Conservation (phyloP, 2,113 vertebrate species). For the Machaerirhynchus nigripectus region DNA sequence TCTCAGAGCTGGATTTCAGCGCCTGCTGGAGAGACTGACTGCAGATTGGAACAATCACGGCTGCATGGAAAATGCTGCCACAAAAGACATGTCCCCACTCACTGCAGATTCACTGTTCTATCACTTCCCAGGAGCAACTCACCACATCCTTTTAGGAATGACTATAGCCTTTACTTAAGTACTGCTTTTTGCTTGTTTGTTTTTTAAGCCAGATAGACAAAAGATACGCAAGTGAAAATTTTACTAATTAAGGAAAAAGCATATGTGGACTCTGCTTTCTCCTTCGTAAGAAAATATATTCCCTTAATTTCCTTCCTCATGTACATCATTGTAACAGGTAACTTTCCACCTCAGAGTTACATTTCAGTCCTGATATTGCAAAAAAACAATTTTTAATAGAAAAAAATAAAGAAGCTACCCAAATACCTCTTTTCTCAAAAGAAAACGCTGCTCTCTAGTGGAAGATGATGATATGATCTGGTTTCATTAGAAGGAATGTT, state of each 20-base stretch:
- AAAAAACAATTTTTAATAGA: fast-evolving
- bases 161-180: background rate
- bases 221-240: background rate
- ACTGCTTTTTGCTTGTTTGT: background rate
- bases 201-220: background rate
- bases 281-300: background rate
- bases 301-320: background rate
- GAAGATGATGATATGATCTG: background rate
- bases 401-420: background rate
- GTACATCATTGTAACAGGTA: background rate
- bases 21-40: fast-evolving
- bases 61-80: background rate
- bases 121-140: background rate
- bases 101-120: fast-evolving
- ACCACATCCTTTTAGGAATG: background rate
- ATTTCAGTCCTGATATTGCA: background rate
- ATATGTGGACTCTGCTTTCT: background rate
- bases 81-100: background rate
- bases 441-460: constrained; percentile 45
- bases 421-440: background rate
- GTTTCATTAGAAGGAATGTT: background rate
- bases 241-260: background rate
- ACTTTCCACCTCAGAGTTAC: background rate
- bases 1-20: background rate
- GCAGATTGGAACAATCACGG: background rate